Evolutionary conservation across 2,888 invertebrate species (phyloP), one percentile per base, ranked within the genome.

Genomic region (Thyatira batis): DNA sequence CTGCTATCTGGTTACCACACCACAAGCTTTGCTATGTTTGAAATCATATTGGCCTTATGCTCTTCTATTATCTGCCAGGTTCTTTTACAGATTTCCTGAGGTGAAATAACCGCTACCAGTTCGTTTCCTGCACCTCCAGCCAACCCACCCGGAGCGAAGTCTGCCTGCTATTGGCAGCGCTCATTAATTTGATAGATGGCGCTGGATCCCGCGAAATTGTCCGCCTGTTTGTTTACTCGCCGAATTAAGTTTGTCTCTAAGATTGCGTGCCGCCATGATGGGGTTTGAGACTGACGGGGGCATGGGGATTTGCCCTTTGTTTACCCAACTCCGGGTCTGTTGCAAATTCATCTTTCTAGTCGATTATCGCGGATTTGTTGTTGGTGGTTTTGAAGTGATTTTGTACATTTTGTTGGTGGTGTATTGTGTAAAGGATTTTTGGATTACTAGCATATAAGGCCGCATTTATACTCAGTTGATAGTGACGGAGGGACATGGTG

Each of bases 141-240:
- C 43, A 43, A 17, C 30, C 44, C 39, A 46, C 50, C 50, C 53
- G 50, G 63, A 54, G 49, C 55, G 62, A 39, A 13, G 13, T 13
- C 13, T 39, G 39, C 58, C 61, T 78, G 78, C 44, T 67, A 78
- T 74, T 73, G 76, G 63, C 78, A 72, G 54, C 51, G 53, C 64
- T 76, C 74, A 76, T 78, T 78, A 73, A 71, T 70, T 74, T 78
- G 78, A 78, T 76, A 69, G 76, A 78, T 78, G 71, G 61, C 39
- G 39, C 39, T 60, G 65, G 46, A 54, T 50, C 52, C 39, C 39
- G 25, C 33, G 50, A 45, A 48, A 48, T 48, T 17, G 53, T 50
- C 50, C 23, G 30, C 54, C 57, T 53, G 58, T 30, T 66, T 69
- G 67, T 65, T 67, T 68, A 58, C 57, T 53, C 65, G 56, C 57